phyloP scores from a whole-genome alignment of 2,888 invertebrate genomes.

The Chrysolina americana region DNA sequence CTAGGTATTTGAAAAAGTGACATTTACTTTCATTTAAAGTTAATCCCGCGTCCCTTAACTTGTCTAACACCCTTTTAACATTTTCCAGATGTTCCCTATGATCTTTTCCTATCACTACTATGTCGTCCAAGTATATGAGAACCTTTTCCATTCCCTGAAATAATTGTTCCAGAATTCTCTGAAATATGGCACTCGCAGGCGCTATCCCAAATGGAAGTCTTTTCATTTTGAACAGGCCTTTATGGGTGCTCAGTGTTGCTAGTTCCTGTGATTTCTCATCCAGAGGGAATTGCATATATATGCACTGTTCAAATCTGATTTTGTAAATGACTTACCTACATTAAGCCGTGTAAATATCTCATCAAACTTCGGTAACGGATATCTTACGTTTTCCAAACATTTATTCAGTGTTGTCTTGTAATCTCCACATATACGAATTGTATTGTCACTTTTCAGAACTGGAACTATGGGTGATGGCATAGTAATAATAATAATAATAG shows the following conservation, averaged over 20 bases:
- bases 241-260: too few relatives aligned
- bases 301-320: conserved; percentile 34
- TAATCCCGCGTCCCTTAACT: neutral
- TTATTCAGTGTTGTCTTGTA: conserved; percentile 33
- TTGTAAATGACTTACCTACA: conserved; percentile 27
- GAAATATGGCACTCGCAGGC: conserved; percentile 31
- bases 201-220: conserved; percentile 34
- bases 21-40: conserved; percentile 14
- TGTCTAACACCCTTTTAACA: conserved; percentile 56
- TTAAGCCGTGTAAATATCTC: conserved; percentile 33
- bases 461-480: conserved; percentile 31
- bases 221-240: conserved; percentile 32
- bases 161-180: conserved; percentile 36
- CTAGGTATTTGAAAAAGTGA: conserved; percentile 62
- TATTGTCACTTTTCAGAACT: conserved; percentile 27
- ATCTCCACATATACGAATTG: conserved; percentile 36
- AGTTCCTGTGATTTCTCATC: too few relatives aligned
- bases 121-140: conserved; percentile 47
- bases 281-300: conserved; percentile 37
- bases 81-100: conserved; percentile 50
- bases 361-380: conserved; percentile 32
- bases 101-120: conserved; percentile 56
- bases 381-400: conserved; percentile 26
- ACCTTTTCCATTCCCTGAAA: too few relatives aligned
- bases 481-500: too few relatives aligned